Conservation (phyloP, 2,797 vertebrate species). For the Peromyscus eremicus region DNA sequence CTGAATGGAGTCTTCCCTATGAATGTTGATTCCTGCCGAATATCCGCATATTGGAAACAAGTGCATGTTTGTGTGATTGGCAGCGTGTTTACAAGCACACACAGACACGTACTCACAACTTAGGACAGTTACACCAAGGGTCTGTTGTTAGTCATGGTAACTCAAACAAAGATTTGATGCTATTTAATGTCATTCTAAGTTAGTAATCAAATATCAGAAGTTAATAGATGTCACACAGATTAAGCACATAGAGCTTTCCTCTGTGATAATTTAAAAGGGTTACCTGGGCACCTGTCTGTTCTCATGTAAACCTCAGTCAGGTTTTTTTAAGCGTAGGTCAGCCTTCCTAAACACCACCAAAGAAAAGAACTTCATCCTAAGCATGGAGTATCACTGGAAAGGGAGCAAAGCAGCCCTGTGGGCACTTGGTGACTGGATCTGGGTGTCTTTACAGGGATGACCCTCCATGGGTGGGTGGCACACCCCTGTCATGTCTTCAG, state of each 20-base stretch:
- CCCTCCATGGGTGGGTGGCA: not conserved
- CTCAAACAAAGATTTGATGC: not conserved
- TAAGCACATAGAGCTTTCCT: not conserved
- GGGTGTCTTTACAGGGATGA: not conserved
- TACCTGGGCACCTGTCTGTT: not conserved
- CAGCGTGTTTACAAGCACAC: not conserved
- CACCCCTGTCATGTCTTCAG: rapidly evolving
- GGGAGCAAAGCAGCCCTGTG: not conserved
- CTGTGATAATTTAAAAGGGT: not conserved
- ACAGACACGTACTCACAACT: not conserved
- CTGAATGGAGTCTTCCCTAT: not conserved
- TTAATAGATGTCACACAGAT: not conserved
- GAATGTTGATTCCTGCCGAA: not conserved
- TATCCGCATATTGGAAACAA: not conserved
- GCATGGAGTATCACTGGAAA: not conserved
- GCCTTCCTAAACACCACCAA: not conserved
- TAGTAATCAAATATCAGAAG: not conserved
- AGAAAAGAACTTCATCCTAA: not conserved
- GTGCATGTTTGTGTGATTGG: rapidly evolving
- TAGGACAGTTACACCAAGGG: not conserved
- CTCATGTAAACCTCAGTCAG: not conserved
- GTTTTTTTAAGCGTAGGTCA: not conserved
- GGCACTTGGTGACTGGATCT: not conserved
- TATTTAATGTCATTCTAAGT: not conserved
- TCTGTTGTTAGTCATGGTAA: not conserved